A percentile compares a stretch with the other conserved stretches of the same genome.
Conservation (phyloP, 2,888 invertebrate genomes). For the Melinaea marsaeus region DNA sequence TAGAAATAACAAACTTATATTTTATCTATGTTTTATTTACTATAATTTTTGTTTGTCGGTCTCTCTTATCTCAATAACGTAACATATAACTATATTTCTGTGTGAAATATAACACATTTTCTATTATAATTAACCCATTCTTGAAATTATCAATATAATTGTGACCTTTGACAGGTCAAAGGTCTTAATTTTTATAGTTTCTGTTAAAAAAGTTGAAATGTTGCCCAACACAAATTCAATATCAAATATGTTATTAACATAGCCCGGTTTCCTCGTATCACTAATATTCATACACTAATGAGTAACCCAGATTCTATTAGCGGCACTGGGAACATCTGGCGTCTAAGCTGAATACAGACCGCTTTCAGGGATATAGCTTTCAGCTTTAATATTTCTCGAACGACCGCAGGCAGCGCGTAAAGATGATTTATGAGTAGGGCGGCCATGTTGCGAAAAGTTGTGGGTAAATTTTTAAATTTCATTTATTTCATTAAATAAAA, state of each 20-base stretch:
- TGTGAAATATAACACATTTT: too few species aligned
- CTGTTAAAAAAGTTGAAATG: too few species aligned
- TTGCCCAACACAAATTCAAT: background rate
- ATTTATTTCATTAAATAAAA: background rate
- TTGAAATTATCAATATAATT: too few species aligned
- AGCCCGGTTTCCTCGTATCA: background rate
- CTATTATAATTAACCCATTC: too few species aligned
- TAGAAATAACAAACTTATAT: too few species aligned
- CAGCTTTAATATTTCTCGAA: slow-evolving; percentile 42
- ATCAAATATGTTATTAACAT: slow-evolving; percentile 8
- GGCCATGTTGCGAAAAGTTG: slow-evolving; percentile 27
- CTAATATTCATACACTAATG: slow-evolving; percentile 14
- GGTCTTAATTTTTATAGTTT: too few species aligned
- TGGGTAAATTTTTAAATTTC: background rate
- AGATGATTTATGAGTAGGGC: slow-evolving; percentile 44
- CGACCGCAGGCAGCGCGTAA: slow-evolving; percentile 36
- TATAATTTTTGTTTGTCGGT: too few species aligned
- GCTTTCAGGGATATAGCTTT: slow-evolving; percentile 40
- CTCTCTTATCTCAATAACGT: too few species aligned
- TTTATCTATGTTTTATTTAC: too few species aligned
- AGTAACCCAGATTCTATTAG: slow-evolving; percentile 36
- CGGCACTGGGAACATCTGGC: slow-evolving; percentile 44
- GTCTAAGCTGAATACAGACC: slow-evolving; percentile 32
- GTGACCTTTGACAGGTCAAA: too few species aligned
- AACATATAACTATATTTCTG: too few species aligned